Base-by-base conservation (phyloP, 1,140 invertebrate genomes). In the Araneus ventricosus region DNA sequence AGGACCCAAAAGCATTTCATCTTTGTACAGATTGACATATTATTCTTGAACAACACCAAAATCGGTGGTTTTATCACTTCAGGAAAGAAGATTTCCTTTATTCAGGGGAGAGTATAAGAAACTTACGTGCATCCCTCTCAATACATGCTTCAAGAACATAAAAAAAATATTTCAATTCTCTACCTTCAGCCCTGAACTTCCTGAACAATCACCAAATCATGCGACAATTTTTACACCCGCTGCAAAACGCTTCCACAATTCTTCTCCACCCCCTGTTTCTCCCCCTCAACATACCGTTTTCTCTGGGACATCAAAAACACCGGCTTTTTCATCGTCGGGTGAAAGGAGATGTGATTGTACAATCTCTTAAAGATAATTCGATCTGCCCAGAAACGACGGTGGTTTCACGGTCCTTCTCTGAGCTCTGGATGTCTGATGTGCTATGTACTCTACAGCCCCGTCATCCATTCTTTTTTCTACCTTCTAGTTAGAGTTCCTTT, bases 331-430 rank as follows among this genome's bases (percentile, higher is more conserved):
- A 37, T 84, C 90, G 82, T 27, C 17, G 82, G 37, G 80, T 91
- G 63, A 91, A 91, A 91, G 59, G 90, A 92, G 80, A 85, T 75
- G 90, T 92, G 80, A 92, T 92, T 92, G 90, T 92, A 92, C 90
- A 92, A 92, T 92, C 90, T 92, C 82, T 92, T 92, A 92, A 92
- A 30, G 90, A 92, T 92, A 92, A 92, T 92, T 92, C 90, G 90
- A 92, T 92, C 80, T 92, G 34, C 82, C 82, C 59, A 52, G 79
- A 59, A 61, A 92, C 59, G 59, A 67, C 90, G 84, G 90, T 27
- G 90, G 90, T 92, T 92, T 86, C 79, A 41, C 70, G 70, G 34
- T 10, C 27, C 63, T 34, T 82, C 80, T 52, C 37, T 30, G 89
- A 27, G n/a, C 30, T 4, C 61, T 6, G 41, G 37, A 24, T 90